Evolutionary conservation across 2,797 vertebrate genomes (phyloP), one percentile per base, ranked within the genome.

Genomic region (Enteromius radiatus): DNA sequence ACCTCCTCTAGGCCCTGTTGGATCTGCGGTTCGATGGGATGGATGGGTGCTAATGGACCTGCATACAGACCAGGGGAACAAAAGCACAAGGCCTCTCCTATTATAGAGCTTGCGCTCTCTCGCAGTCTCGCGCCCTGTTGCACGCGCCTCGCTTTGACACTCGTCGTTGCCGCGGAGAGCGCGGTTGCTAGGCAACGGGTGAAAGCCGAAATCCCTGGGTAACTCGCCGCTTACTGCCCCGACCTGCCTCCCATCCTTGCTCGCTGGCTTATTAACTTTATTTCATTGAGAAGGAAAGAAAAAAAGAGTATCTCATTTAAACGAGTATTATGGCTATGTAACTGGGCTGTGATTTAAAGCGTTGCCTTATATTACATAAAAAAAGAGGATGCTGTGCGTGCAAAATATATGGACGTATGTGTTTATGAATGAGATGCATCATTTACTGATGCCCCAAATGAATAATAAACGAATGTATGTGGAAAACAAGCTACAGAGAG

Each of bases 201-300:
- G 92, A 95, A 96, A 96, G 94, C 90, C 94, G 79, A 95, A 96
- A 96, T 96, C 95, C 95, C 95, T 61, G 88, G 91, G 93, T 92
- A 95, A 92, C 91, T 90, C 84, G 80, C 84, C 88, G 87, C 81
- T 91, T 91, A 91, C 91, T 87, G 86, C 86, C 91, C 90, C 93
- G 91, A 91, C 91, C 93, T 96, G 94, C 95, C 92, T 92, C 84
- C 47, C 67, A 64, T 73, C 76, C 77, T 56, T 47, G 68, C 83
- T 84, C 79, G 56, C 83, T 78, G 78, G 64, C 81, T 89, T 82
- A 85, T 87, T 86, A 86, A 84, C 86, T 87, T 82, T 85, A 87
- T 85, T 74, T 82, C 84, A 84, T 76, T 15, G 45, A n/a, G 64
- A 81, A 76, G 69, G 19, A 31, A 47, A 76, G 80, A 77, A 76